phyloP scores from a whole-genome alignment of 2,113 vertebrate genomes.

The Lota lota region DNA sequence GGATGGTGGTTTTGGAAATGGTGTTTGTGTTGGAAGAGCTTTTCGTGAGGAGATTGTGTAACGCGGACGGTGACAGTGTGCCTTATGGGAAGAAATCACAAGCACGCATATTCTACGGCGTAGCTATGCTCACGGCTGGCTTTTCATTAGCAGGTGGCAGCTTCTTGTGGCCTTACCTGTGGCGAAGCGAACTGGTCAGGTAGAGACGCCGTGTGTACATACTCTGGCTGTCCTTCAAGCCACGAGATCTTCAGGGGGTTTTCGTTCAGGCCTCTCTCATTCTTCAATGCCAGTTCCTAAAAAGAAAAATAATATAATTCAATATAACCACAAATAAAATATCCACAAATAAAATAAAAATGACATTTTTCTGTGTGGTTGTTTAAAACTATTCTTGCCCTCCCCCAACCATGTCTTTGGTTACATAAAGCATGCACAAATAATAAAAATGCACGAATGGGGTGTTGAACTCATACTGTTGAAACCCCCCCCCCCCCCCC shows the following conservation, averaged over 20 bases:
- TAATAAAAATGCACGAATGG: neutral
- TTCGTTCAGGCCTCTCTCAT: constrained; percentile 83
- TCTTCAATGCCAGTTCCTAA: constrained; percentile 88
- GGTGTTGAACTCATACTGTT: neutral
- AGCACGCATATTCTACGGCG: constrained; percentile 7
- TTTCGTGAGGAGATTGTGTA: constrained; percentile 33
- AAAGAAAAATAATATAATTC: constrained; percentile 13
- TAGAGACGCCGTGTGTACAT: constrained; percentile 26
- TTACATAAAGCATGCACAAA: neutral
- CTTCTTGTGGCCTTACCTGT: constrained; percentile 73
- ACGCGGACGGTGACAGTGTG: constrained; percentile 24
- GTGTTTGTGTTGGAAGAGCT: constrained; percentile 53
- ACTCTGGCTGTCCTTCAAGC: constrained; percentile 83
- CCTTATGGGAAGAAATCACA: constrained; percentile 21
- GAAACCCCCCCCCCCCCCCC: neutral
- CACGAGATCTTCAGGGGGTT: constrained; percentile 93
- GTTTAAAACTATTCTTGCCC: too few species aligned
- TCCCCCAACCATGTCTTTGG: neutral
- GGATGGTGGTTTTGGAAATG: constrained; percentile 39
- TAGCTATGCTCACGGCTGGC: neutral
- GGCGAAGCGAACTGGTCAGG: constrained; percentile 43
- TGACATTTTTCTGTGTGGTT: too few species aligned
- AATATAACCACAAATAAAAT: too few species aligned
- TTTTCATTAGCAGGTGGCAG: too few species aligned
- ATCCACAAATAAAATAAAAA: too few species aligned